Base-by-base conservation (phyloP, 2,888 invertebrate species). In the Papilio demoleus region DNA sequence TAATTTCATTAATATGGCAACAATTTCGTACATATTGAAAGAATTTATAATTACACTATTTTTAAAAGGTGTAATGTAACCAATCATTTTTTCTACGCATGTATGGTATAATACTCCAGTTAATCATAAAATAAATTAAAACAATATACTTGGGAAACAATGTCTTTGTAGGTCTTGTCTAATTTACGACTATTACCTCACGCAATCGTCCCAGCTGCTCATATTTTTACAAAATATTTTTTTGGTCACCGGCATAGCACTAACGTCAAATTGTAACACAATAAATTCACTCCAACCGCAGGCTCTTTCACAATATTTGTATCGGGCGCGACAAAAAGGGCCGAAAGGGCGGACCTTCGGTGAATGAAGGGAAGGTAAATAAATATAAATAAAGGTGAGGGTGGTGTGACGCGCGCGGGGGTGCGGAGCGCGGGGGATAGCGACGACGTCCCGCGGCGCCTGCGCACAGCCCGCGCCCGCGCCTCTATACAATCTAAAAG, bases 281-380 rank as follows among this genome's bases (percentile, higher is more conserved):
- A 92, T 92, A 92, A 92, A 92, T 91, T 90, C 81, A 88, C 86
- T 86, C 85, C 85, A 88, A 90, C 92, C 86, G 91, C 92, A 88
- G 86, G 83, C 76, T 86, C 89, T 89, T 91, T 92, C 90, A 92
- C 89, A 92, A 92, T 92, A 91, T 92, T 92, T 92, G 91, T 92
- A 88, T 88, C 91, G 88, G 87, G 83, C 83, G 86, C 86, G 89
- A 88, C 91, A 92, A 92, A 92, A 92, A 92, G 90, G 86, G 88
- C 86, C 91, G 90, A 90, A 91, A 91, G 90, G 88, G 92, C 90
- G 91, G 90, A 89, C 88, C 83, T 87, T 87, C 84, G 85, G 86
- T 92, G 90, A 92, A 92, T 92, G 92, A 91, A 92, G 90, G 90
- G 91, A 90, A 91, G 91, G 91, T 92, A 92, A 92, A 92, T 92